A percentile compares a stretch with the other conserved stretches of the same genome.
Evolutionary conservation across 2,888 invertebrate species (phyloP).

Genomic region (Aricia artaxerxes): DNA sequence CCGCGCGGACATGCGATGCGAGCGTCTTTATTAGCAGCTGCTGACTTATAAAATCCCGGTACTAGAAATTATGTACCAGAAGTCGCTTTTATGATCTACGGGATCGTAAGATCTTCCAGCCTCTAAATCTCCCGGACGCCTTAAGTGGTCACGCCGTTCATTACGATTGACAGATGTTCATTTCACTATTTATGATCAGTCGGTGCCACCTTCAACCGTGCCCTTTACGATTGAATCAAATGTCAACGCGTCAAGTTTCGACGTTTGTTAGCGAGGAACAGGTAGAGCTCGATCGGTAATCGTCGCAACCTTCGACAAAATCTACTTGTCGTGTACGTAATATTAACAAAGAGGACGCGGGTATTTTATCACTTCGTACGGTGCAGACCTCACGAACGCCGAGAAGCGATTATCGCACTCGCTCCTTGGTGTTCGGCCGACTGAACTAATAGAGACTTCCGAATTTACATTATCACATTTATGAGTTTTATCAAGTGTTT

Average conservation of each 20-base stretch:
- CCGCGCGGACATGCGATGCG: conserved; percentile 55
- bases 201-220: conserved; percentile 16
- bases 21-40: conserved; percentile 69
- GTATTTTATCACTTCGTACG: neutral
- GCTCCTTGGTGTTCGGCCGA: neutral
- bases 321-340: neutral
- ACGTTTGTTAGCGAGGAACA: conserved; percentile 4
- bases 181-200: neutral
- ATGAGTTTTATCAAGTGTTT: conserved; percentile 30
- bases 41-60: conserved; percentile 51
- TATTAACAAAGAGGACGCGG: neutral
- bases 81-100: conserved; percentile 21
- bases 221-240: conserved; percentile 19
- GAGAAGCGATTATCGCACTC: neutral
- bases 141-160: neutral
- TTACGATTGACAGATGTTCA: conserved; percentile 8
- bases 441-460: conserved; percentile 13
- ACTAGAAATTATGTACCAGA: conserved; percentile 45
- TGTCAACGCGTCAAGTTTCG: conserved; percentile 9
- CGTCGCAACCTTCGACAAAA: neutral
- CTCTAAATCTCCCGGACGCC: neutral
- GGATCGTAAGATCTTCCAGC: neutral
- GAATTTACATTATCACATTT: conserved; percentile 13
- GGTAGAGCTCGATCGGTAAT: conserved; percentile 8
- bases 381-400: neutral